Evolutionary conservation across 2,888 invertebrate species (phyloP), one percentile per base, ranked within the genome.

Genomic region (Epistrophe eligans): DNA sequence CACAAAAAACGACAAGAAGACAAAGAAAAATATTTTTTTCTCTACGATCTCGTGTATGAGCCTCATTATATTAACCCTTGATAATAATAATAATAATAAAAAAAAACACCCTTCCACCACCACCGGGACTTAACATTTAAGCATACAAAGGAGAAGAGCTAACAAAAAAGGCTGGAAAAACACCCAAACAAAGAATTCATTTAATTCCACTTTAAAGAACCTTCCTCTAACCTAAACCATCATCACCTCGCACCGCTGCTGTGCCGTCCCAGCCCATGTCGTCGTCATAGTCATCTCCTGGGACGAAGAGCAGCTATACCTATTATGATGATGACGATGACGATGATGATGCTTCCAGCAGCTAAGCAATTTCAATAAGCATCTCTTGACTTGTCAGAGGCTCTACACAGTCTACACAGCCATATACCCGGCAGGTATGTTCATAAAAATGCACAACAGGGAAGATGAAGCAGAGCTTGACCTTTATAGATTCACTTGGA

Each of bases 321-420:
- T n/a, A 3, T 3, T 24, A 24, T 24, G 24, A 24, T 67, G 80
- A 76, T 66, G 70, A 32, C 8, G 62, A 50, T 2, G 48, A 50
- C 6, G 48, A 48, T 76, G 60, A 76, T 77, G 80, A 81, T 84
- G 71, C 80, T 84, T 71, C 74, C 82, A 82, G 82, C 70, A 77
- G 85, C 73, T 74, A 77, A 82, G 73, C 82, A 85, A 82, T 85
- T 82, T 85, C 82, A 77, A 82, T 85, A 82, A 85, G 85, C 62
- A 82, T 77, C 85, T 82, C 85, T 85, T 85, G 85, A 82, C 85
- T 85, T 85, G 77, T 77, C 70, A 82, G 58, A 79, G 77, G 64
- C 62, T 70, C 50, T 77, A 70, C 67, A 70, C 72, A 77, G 48
- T 73, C 40, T 77, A 73, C 73, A 77, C 50, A 67, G 1, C 0